Percentiles rank a stretch among this genome's conserved stretches.
Conservation (phyloP, 2,113 vertebrate species). For the Theropithecus gelada region DNA sequence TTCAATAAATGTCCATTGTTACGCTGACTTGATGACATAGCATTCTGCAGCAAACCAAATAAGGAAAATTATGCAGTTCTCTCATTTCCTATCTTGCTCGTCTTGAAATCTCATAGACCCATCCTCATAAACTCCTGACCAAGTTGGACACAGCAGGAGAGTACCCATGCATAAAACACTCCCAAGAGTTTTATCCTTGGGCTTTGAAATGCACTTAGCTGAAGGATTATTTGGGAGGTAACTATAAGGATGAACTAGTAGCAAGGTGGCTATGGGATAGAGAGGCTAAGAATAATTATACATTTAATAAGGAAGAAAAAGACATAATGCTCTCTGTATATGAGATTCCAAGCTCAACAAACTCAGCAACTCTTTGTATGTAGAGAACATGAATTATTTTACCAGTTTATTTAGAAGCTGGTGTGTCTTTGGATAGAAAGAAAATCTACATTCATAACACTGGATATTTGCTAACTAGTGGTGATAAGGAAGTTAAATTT, state of each 20-base stretch:
- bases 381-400: conserved; percentile 59
- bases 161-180: neutral
- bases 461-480: conserved; percentile 1
- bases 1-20: neutral
- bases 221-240: conserved; percentile 56
- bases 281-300: conserved; percentile 58
- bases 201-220: conserved; percentile 68
- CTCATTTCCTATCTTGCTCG: conserved; percentile 37
- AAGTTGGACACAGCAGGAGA: neutral
- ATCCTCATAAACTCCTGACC: conserved; percentile 57
- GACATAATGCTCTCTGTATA: neutral
- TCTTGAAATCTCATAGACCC: conserved; percentile 49
- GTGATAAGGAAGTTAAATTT: neutral
- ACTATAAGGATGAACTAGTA: conserved; percentile 44
- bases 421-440: conserved; percentile 38
- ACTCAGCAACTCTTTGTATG: conserved; percentile 62
- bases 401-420: conserved; percentile 1
- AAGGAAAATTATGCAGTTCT: neutral
- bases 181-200: conserved; percentile 48
- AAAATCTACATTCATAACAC: conserved; percentile 42
- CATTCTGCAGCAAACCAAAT: neutral
- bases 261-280: conserved; percentile 62
- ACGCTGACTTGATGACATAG: conserved; percentile 1
- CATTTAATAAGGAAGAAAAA: conserved; percentile 75
- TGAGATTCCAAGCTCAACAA: conserved; percentile 71